Base-by-base conservation (phyloP, 2,113 vertebrate genomes). In the Varanus komodoensis region DNA sequence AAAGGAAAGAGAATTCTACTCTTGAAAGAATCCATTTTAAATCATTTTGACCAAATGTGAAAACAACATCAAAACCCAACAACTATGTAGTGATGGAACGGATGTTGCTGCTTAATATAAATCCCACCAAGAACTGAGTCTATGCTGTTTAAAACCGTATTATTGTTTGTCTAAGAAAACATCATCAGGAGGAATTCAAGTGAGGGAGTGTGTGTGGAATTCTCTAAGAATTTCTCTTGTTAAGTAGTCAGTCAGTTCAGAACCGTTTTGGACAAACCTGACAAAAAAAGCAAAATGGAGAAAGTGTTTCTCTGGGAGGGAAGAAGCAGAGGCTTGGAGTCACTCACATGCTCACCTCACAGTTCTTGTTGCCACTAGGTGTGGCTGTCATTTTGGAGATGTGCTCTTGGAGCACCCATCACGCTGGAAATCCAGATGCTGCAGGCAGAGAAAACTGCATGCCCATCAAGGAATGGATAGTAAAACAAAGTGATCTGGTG, bases 381-480 rank as follows among this genome's bases (percentile, higher is more conserved):
- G 61, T 21, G 0, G 91, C 93, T n/a, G 90, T 94, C 95, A 94
- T 93, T 11, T 94, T 88, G 14, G 69, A 4, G 17, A 0, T 4
- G 4, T 0, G 73, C 34, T 64, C 50, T 2, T 23, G 1, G 64
- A 29, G 54, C 52, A 44, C 54, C 81, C 3, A 67, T n/a, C 0
- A 25, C 29, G 12, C 38, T 44, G 32, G 25, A 78, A 25, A 48
- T 0, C 73, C 27, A 14, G 25, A 14, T 38, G 44, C 27, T 68
- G 9, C 3, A 25, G 54, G 52, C 29, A 4, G 14, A 12, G 68
- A 27, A 3, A 64, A 23, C 21, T 19, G 34, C 44, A n/a, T 38
- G 15, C 54, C 54, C 64, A 61, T 61, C 68, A 77, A 38, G 27
- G 21, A 34, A 3, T 14, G n/a, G 23, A 25, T 21, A 12, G 27